Evolutionary conservation across 1,140 invertebrate species (phyloP), one percentile per base, ranked within the genome.

Genomic region (Tetraneura akinire): DNA sequence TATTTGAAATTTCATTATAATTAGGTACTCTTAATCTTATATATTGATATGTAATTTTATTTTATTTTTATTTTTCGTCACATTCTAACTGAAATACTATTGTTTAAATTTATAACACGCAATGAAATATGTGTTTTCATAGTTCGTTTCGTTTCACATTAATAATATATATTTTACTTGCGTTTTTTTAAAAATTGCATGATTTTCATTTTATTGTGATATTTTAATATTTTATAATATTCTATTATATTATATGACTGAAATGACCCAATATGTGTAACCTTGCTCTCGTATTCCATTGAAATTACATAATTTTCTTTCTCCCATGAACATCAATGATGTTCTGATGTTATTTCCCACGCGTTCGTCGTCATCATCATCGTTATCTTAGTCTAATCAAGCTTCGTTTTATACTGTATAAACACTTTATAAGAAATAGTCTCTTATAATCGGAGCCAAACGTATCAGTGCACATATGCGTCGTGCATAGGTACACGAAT

Each of bases 301-400:
- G 14, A 76, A 74, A 76, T 76, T 76, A 57, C 73, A 76, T 76
- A 57, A 76, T 76, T 60, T 76, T 26, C 23, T 42, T 76, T 76
- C 26, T 76, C 51, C 32, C 73, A 76, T 8, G 32, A 57, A 45
- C 73, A 32, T 60, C 51, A 66, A 66, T 42, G 18, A 3, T 37
- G 32, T 37, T n/a, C 3, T 45, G 4, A 16, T 23, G 13, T 47
- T 68, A 11, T 76, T 76, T 60, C 73, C 53, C 73, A 76, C 53
- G 73, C 21, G 21, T 68, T 68, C 42, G 37, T 37, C n/a, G 53
- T 23, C 29, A n/a, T 55, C 21, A 18, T 42, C 73, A 21, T 29
- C 18, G 26, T 37, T 57, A 26, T 51, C 53, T 14, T 16, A 26
- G 10, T 32, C 16, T 73, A 53, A 32, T 32, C n/a, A 9, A 53